Evolutionary conservation across 2,797 vertebrate species (phyloP).

Genomic region (Pterois miles): DNA sequence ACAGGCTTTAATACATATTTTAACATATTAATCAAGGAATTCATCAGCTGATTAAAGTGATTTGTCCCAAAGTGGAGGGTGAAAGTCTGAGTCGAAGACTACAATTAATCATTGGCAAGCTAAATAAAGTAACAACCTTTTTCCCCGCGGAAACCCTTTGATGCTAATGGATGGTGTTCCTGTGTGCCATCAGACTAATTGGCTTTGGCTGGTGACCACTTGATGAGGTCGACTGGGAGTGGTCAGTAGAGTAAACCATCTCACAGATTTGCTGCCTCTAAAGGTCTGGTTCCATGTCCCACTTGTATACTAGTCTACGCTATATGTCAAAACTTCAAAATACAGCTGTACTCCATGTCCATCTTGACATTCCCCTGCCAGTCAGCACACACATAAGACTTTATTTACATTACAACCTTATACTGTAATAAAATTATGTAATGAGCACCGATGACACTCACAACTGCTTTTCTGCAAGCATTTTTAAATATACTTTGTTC

Average conservation of each 20-base stretch:
- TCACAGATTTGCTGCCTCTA: slow-evolving; percentile 18
- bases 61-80: slow-evolving; percentile 6
- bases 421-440: background rate
- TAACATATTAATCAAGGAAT: slow-evolving; percentile 35
- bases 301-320: background rate
- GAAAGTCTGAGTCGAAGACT: slow-evolving; percentile 27
- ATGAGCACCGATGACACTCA: background rate
- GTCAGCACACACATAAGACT: background rate
- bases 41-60: slow-evolving; percentile 57
- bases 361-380: background rate
- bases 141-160: slow-evolving; percentile 14
- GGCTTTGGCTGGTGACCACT: slow-evolving; percentile 63
- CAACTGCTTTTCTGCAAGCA: background rate
- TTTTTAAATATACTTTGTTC: background rate
- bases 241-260: slow-evolving; percentile 59
- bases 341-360: too few species aligned
- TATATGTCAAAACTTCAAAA: background rate
- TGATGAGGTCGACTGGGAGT: slow-evolving; percentile 57
- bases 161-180: slow-evolving; percentile 43
- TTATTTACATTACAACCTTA: background rate
- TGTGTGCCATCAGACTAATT: slow-evolving; percentile 72
- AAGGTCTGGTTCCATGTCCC: background rate
- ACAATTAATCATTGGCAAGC: slow-evolving; percentile 53
- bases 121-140: slow-evolving; percentile 38
- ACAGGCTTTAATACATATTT: slow-evolving; percentile 11